Evolutionary conservation across 2,888 invertebrate genomes (phyloP), one percentile per base, ranked within the genome.

Genomic region (Tenthredo mesomela): DNA sequence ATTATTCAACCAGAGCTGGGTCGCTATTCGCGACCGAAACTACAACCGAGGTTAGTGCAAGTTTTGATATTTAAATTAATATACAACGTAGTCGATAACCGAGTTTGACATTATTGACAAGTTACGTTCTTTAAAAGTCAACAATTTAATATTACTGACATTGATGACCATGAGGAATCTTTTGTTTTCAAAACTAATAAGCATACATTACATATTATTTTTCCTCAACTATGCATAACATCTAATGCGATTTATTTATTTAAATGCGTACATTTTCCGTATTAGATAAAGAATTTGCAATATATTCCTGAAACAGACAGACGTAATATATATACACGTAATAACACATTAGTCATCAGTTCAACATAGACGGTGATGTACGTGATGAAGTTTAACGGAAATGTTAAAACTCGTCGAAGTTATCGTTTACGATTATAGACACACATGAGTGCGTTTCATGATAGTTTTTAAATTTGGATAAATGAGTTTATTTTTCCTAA

Each of bases 1-100:
- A 82, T 83, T 83, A 75, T 71, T 43, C 9, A 47, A 71, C 70
- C 65, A 86, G 82, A 82, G 88, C 87, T 83, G 87, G 88, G 89
- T 89, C 89, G 90, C 87, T 65, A 70, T 78, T 86, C 84, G 88
- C 89, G 90, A 80, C 89, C 88, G 73, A 84, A 87, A 86, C 83
- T 86, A 86, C 87, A 86, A 75, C 87, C 87, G 88, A 90, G 90
- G 90, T 90, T 88, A 87, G 89, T 88, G 84, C 71, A 71, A 33
- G 78, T 43, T 43, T 71, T 29, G 61, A 86, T 85, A 87, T 88
- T 88, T 84, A 86, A 86, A n/a, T 78, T 21, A 18, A 18, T 33
- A 58, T 12, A 40, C 58, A 1, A 15, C 43, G 12, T 47, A 75
- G 18, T 47, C 21, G 2, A 43, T 25, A 9, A 7, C 29, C 12